Evolutionary conservation across 2,888 invertebrate genomes (phyloP).

Genomic region (Eremobia ochroleuca): DNA sequence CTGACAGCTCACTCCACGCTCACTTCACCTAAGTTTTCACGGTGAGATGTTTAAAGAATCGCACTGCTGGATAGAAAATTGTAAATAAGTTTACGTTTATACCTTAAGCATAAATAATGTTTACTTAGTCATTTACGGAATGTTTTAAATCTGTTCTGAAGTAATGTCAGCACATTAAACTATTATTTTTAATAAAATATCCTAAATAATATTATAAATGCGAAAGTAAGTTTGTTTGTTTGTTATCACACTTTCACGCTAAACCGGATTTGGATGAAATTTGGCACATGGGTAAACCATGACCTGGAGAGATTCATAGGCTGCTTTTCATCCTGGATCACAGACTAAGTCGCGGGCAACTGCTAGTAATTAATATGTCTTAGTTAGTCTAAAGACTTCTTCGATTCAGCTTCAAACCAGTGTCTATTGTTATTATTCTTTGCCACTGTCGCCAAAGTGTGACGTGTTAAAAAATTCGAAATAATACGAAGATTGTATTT

Average conservation of each 20-base stretch:
- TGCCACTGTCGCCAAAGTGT: not conserved
- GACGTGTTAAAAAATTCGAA: not conserved
- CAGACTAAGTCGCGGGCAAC: too few relatives aligned
- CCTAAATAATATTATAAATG: not conserved
- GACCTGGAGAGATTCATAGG: too few relatives aligned
- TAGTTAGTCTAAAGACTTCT: slow-evolving; percentile 16
- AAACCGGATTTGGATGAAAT: too few relatives aligned
- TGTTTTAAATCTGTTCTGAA: slow-evolving; percentile 39
- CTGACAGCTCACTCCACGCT: too few relatives aligned
- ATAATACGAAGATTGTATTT: not conserved
- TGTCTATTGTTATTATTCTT: not conserved
- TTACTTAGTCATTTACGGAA: slow-evolving; percentile 32
- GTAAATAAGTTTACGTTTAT: slow-evolving; percentile 55
- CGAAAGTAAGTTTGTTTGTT: not conserved
- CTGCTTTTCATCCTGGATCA: too few relatives aligned
- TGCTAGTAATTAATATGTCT: slow-evolving; percentile 5
- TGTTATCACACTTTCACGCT: too few relatives aligned
- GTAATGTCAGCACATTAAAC: slow-evolving; percentile 13
- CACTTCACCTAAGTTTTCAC: too few relatives aligned
- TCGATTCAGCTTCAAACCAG: slow-evolving; percentile 17
- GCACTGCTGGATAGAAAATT: slow-evolving; percentile 62
- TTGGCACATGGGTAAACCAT: too few relatives aligned
- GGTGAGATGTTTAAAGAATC: too few relatives aligned
- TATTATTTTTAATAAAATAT: slow-evolving; percentile 33
- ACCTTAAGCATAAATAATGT: slow-evolving; percentile 27